Evolutionary conservation across 1,140 invertebrate genomes (phyloP).

Genomic region (Penaeus vannamei): DNA sequence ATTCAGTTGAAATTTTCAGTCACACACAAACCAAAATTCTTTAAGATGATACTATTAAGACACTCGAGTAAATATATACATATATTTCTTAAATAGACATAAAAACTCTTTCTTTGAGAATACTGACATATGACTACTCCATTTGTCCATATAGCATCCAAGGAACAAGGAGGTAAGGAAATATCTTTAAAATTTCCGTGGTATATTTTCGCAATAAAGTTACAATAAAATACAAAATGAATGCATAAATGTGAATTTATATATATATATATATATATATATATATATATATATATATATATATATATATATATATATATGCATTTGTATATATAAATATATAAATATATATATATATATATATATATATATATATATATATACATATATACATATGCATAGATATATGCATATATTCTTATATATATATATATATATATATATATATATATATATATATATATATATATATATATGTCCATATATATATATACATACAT

Average conservation of each 20-base stretch:
- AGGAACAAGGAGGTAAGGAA: background rate
- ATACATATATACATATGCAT: background rate
- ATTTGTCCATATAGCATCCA: background rate
- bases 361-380: background rate
- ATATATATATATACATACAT: background rate
- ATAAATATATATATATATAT: no score
- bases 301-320: background rate
- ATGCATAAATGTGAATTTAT: background rate
- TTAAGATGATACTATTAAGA: background rate
- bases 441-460: background rate
- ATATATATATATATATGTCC: background rate
- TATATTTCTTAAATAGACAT: background rate
- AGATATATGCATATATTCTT: background rate
- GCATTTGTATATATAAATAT: background rate
- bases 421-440: background rate
- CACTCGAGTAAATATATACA: slow-evolving; percentile 1
- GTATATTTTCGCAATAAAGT: background rate
- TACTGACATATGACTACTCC: background rate
- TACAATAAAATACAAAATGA: no score
- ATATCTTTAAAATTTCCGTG: background rate
- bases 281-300: background rate
- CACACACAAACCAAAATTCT: background rate
- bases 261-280: slow-evolving; percentile 3
- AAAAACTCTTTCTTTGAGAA: background rate
- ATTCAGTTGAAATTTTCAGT: background rate